phyloP scores from a whole-genome alignment of 2,113 vertebrate genomes.

The Phalacrocorax brasilianus region DNA sequence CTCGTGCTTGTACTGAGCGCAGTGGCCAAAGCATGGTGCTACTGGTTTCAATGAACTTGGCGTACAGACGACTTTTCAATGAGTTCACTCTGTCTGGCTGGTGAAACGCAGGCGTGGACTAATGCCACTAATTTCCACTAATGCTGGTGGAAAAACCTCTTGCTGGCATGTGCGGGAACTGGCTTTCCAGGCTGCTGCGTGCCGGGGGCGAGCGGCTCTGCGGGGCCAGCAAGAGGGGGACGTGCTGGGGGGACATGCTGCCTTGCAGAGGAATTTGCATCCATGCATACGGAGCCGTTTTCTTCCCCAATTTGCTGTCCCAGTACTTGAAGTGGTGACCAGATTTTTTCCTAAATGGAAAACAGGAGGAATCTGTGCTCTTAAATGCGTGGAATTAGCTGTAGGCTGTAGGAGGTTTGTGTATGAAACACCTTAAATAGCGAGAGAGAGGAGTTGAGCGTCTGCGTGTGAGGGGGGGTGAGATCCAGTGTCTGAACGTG shows the following conservation, averaged over 20 bases:
- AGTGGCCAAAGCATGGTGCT: constrained; percentile 17
- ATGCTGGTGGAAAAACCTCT: constrained; percentile 22
- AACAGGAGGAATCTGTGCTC: neutral
- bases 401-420: neutral
- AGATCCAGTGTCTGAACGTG: accelerated
- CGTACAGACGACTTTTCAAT: neutral
- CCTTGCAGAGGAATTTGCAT: neutral
- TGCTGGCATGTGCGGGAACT: neutral
- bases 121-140: constrained; percentile 24
- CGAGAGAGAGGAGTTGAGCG: neutral
- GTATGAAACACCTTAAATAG: neutral
- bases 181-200: neutral
- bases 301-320: neutral
- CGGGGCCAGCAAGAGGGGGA: neutral
- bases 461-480: neutral
- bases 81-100: constrained; percentile 11
- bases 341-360: neutral
- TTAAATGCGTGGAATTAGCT: neutral
- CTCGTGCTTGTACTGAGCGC: neutral
- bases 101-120: neutral
- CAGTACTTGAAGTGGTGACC: neutral
- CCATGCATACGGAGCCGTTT: accelerated
- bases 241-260: neutral
- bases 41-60: constrained; percentile 11
- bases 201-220: neutral